These are phyloP conservation scores for Cheilosia pagana DNA, from an alignment of 2,888 invertebrate species.

Conservation along the genomic window DNA sequence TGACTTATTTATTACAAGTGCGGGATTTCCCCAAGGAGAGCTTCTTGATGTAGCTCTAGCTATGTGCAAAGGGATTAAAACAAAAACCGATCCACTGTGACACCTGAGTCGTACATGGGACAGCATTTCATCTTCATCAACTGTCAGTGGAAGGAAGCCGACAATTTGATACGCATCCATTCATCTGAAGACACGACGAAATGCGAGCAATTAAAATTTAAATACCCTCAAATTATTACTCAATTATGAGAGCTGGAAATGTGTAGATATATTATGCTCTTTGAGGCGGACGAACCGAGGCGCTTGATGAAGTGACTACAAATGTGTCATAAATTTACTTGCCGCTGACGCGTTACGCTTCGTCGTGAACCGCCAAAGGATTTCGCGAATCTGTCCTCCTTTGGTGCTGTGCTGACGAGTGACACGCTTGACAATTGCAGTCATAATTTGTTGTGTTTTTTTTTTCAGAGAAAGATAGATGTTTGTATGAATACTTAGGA, in stretches of 20 bases:
- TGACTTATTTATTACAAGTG: slow-evolving; percentile 71
- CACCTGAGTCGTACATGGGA: slow-evolving; percentile 68
- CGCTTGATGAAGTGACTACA: slow-evolving; percentile 74
- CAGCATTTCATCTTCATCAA: slow-evolving; percentile 61
- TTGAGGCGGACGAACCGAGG: slow-evolving; percentile 26
- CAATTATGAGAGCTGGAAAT: slow-evolving; percentile 76
- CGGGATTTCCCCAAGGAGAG: slow-evolving; percentile 48
- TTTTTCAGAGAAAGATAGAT: not conserved
- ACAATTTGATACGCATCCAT: slow-evolving; percentile 68
- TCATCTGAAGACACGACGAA: slow-evolving; percentile 53
- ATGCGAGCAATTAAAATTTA: slow-evolving; percentile 79
- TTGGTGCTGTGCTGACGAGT: slow-evolving; percentile 19
- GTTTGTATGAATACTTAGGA: slow-evolving; percentile 14
- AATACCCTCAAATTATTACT: slow-evolving; percentile 80
- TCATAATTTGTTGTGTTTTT: not conserved
- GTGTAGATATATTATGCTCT: not conserved
- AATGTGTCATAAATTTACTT: slow-evolving; percentile 76
- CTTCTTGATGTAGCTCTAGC: not conserved
- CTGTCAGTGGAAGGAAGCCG: slow-evolving; percentile 58
- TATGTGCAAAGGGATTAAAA: slow-evolving; percentile 19
- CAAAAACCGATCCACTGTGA: slow-evolving; percentile 28
- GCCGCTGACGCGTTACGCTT: slow-evolving; percentile 70
- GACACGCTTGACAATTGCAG: slow-evolving; percentile 2
- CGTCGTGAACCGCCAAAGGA: slow-evolving; percentile 61
- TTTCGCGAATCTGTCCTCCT: slow-evolving; percentile 32